A percentile compares a stretch with the other conserved stretches of the same genome.
Evolutionary conservation across 2,888 invertebrate species (phyloP).

Genomic region (Apamea monoglypha): DNA sequence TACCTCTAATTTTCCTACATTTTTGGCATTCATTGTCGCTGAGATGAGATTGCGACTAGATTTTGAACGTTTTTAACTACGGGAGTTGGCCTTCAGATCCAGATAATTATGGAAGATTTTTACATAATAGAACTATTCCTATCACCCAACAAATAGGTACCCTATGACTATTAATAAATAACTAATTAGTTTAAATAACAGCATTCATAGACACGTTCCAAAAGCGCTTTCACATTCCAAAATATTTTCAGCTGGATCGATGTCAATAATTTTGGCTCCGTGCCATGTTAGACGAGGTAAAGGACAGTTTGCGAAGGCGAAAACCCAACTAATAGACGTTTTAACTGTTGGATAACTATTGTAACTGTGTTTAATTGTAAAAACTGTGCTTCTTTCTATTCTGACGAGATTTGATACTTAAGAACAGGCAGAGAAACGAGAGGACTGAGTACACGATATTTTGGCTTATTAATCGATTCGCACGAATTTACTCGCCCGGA

Average conservation of each 20-base stretch:
- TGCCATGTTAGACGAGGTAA: conserved; percentile 54
- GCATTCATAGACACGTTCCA: conserved; percentile 54
- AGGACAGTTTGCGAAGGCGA: conserved; percentile 32
- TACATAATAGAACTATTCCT: neutral
- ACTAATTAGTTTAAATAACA: conserved; percentile 45
- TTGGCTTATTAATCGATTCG: too few relatives aligned
- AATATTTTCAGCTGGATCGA: conserved; percentile 62
- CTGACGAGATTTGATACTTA: too few relatives aligned
- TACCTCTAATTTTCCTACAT: too few relatives aligned
- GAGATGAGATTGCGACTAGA: too few relatives aligned
- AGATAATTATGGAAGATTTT: neutral
- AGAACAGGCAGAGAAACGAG: neutral
- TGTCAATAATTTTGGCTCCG: conserved; percentile 66
- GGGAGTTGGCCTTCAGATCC: too few relatives aligned
- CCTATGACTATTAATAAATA: conserved; percentile 26
- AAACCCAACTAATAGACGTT: conserved; percentile 23
- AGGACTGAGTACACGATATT: too few relatives aligned
- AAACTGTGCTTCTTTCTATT: neutral
- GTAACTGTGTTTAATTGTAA: neutral
- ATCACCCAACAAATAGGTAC: conserved; percentile 26
- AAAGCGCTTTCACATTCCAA: conserved; percentile 54
- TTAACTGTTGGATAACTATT: conserved; percentile 33
- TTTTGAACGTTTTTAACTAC: too few relatives aligned
- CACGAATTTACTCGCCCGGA: too few relatives aligned
- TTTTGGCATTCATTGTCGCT: too few relatives aligned